Conservation (phyloP, 2,113 vertebrate species). For the Hoplias malabaricus region DNA sequence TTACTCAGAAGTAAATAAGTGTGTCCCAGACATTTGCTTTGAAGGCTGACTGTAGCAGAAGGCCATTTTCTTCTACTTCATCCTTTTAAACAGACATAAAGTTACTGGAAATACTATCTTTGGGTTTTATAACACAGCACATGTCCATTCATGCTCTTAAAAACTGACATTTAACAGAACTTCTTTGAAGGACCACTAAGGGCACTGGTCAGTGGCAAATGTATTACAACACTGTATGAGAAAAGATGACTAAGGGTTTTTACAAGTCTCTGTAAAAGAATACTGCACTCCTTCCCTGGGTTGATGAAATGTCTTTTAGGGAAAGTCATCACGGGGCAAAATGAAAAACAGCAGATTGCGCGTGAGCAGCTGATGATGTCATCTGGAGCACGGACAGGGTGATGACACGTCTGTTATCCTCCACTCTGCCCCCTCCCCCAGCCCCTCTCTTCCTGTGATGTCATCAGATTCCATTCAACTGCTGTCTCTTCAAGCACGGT, state of each 20-base stretch:
- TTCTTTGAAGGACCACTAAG: not conserved
- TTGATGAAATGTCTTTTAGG: not conserved
- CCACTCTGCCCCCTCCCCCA: conserved; percentile 26
- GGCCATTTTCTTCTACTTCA: too few species aligned
- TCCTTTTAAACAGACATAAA: too few species aligned
- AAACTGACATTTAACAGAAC: not conserved
- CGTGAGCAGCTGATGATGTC: conserved; percentile 42
- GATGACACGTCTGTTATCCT: conserved; percentile 44
- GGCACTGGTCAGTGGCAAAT: too few species aligned
- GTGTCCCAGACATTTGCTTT: too few species aligned
- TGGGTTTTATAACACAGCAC: too few species aligned
- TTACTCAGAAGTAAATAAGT: too few species aligned
- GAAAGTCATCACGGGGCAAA: not conserved
- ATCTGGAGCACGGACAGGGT: conserved; percentile 31
- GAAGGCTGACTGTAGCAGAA: too few species aligned
- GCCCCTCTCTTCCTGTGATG: conserved; percentile 41
- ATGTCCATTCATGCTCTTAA: not conserved
- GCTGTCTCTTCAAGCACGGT: conserved; percentile 25
- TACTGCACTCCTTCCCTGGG: not conserved
- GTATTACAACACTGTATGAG: too few species aligned
- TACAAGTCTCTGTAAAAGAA: too few species aligned
- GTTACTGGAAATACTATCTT: too few species aligned
- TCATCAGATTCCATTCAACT: conserved; percentile 45
- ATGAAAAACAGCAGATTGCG: conserved; percentile 14
- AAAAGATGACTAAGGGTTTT: too few species aligned